These are phyloP conservation scores for Leuciscus idus DNA, from an alignment of 2,113 vertebrate species.

Conservation along the genomic window DNA sequence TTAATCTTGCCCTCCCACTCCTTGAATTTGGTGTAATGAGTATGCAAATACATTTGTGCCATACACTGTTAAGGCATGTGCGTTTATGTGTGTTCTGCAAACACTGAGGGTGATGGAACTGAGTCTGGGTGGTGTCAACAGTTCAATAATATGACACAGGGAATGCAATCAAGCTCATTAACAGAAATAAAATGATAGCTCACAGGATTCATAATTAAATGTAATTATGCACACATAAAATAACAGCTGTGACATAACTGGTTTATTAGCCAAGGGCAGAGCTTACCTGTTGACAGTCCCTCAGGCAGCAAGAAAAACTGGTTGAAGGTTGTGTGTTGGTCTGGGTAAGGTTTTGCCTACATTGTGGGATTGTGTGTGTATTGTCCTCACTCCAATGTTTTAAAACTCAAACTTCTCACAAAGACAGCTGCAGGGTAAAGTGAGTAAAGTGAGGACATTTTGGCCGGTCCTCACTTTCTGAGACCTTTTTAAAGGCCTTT, in stretches of 20 bases:
- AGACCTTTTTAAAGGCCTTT: too few species aligned
- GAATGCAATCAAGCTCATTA: constrained; percentile 33
- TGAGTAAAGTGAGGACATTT: too few species aligned
- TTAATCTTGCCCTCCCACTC: constrained; percentile 30
- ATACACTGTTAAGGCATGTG: constrained; percentile 1
- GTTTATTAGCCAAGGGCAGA: constrained; percentile 13
- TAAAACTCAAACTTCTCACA: too few species aligned
- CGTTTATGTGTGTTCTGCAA: constrained; percentile 6
- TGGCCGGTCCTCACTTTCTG: too few species aligned
- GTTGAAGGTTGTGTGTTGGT: background rate
- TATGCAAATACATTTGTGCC: constrained; percentile 5
- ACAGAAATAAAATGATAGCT: constrained; percentile 24
- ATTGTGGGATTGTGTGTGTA: background rate
- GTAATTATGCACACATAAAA: constrained; percentile 8
- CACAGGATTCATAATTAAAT: constrained; percentile 23
- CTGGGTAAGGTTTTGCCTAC: background rate
- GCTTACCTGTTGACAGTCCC: background rate
- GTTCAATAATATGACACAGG: constrained; percentile 27
- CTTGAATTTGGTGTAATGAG: constrained; percentile 30
- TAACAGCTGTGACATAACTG: constrained; percentile 28
- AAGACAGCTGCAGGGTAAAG: too few species aligned
- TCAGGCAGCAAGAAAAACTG: background rate
- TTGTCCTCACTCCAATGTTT: too few species aligned
- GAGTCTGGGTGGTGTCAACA: background rate
- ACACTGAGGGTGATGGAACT: constrained; percentile 4